Conservation (phyloP, 2,113 vertebrate genomes). For the Galemys pyrenaicus region DNA sequence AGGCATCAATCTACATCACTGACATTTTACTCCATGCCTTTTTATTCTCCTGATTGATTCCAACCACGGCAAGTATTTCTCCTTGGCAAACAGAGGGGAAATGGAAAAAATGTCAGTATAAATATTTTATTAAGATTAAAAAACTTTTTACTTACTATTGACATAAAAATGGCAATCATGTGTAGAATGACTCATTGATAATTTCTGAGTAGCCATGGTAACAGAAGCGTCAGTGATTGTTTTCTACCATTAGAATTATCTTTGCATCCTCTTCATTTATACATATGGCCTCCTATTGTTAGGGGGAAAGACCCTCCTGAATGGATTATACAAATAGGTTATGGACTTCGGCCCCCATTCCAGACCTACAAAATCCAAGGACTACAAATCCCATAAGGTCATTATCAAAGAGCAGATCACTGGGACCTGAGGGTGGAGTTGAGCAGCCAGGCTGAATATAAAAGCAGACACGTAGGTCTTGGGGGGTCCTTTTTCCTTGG, state of each 20-base stretch:
- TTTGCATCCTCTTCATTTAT: neutral
- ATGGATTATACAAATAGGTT: too few species aligned
- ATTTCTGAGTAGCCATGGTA: neutral
- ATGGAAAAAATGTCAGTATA: conserved; percentile 4
- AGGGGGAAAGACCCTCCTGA: too few species aligned
- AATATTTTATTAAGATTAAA: conserved; percentile 17
- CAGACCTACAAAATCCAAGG: too few species aligned
- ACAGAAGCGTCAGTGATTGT: neutral
- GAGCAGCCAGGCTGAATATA: too few species aligned
- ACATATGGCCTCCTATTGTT: neutral
- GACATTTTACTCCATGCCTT: neutral
- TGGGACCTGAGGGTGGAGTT: too few species aligned
- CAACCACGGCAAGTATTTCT: neutral
- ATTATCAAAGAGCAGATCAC: too few species aligned
- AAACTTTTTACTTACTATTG: neutral
- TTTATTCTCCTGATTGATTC: conserved; percentile 12
- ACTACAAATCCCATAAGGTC: too few species aligned
- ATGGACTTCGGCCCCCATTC: too few species aligned
- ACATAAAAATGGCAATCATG: neutral
- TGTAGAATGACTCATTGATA: neutral
- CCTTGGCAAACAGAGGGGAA: neutral
- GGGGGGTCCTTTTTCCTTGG: too few species aligned
- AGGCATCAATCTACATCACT: neutral
- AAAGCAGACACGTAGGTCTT: too few species aligned
- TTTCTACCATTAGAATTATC: neutral